Evolutionary conservation across 2,888 invertebrate genomes (phyloP).

Genomic region (Brachyopa scutellaris): DNA sequence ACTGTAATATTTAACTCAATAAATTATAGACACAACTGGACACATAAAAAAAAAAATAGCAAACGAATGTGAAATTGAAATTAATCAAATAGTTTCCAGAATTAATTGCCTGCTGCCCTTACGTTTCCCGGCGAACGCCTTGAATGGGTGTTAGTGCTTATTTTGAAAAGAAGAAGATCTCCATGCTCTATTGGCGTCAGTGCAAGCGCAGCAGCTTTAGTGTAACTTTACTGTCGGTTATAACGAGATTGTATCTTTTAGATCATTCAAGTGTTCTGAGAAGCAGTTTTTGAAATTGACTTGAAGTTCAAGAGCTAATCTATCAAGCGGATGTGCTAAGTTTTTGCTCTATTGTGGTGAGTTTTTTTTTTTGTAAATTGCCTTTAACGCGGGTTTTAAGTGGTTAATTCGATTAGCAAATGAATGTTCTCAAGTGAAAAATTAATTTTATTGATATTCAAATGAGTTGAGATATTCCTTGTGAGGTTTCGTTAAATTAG

Average conservation of each 20-base stretch:
- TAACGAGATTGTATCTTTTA: constrained; percentile 18
- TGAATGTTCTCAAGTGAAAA: background rate
- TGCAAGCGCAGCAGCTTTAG: constrained; percentile 29
- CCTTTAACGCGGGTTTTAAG: background rate
- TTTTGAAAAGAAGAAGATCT: constrained; percentile 37
- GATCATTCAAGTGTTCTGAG: background rate
- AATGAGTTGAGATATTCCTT: background rate
- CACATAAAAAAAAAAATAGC: constrained; percentile 5
- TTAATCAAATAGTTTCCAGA: constrained; percentile 36
- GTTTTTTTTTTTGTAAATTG: background rate
- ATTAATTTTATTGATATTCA: constrained; percentile 51
- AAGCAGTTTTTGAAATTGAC: background rate
- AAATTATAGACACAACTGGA: too few relatives aligned
- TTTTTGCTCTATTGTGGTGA: constrained; percentile 4
- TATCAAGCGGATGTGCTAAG: background rate
- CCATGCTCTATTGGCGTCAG: background rate
- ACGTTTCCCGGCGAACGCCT: background rate
- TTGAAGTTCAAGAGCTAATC: background rate
- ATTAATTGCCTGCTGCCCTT: constrained; percentile 29
- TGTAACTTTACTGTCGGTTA: constrained; percentile 20
- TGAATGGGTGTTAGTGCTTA: background rate
- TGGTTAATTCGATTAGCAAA: constrained; percentile 1
- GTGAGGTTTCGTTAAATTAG: background rate
- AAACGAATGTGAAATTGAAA: constrained; percentile 45
- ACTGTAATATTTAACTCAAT: too few relatives aligned